Evolutionary conservation across 1,140 invertebrate species (phyloP), one percentile per base, ranked within the genome.

Genomic region (Brachionus rotundiformis): DNA sequence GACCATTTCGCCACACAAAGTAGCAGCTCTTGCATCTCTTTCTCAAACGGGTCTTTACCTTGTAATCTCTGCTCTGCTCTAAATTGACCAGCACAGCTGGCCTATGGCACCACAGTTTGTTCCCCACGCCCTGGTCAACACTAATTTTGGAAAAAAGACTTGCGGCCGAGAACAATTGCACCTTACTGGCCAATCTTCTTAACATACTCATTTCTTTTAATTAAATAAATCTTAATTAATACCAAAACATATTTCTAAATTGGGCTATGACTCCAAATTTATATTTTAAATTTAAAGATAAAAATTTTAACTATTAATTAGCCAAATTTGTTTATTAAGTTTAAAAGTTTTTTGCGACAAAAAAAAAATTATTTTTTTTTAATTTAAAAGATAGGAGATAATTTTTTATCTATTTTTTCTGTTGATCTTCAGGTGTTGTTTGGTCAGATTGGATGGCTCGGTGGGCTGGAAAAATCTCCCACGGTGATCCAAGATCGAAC

Each of bases 401-500:
- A 36, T 19, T 75, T 13, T 36, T 19, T 29, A n/a, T 29, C 23
- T 77, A 77, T 33, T 77, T 77, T 77, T 77, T 77, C 39, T 77
- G 73, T n/a, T 68, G 29, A 68, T 68, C 29, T 25, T 77, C 73
- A 29, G 73, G 73, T 29, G 41, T 23, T 77, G 73, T 49, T 29
- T 44, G 16, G n/a, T 19, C n/a, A 29, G n/a, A 25, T 19, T 77
- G 25, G 1, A 49, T 47, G n/a, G 73, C 49, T 49, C 73, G 11
- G 29, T 77, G 73, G 1, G 41, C 49, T 2, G 95, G 95, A 86
- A 98, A 98, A 84, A 94, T 93, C 89, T 99, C 97, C 97, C 97
- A 99, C 0, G 97, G 96, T 68, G 94, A 93, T 76, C 93, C 93
- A 79, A 98, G 90, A 85, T 99, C 98, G 89, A 99, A 99, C 86